Evolutionary conservation across 2,888 invertebrate genomes (phyloP).

Genomic region (Orthonevra nobilis): DNA sequence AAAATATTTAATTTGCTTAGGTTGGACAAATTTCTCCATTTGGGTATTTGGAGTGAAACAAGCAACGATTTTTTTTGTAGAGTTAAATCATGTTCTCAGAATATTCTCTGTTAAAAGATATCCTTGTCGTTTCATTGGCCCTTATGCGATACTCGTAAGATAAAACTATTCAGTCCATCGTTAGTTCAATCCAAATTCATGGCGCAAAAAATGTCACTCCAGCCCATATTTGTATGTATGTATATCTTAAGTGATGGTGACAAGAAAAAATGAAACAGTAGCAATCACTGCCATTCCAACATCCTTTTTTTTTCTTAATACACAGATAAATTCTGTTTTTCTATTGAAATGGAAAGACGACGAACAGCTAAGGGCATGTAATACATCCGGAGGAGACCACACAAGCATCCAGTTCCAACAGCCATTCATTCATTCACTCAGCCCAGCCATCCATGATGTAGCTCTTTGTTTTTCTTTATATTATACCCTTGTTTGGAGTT

Average conservation of each 20-base stretch:
- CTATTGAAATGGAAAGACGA: background rate
- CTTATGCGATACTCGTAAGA: no score
- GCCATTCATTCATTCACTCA: conserved; percentile 25
- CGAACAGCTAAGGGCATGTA: conserved; percentile 26
- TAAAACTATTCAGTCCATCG: background rate
- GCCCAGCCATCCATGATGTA: conserved; percentile 34
- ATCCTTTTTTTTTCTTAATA: conserved; percentile 2
- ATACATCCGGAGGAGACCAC: conserved; percentile 48
- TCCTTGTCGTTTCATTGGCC: no score
- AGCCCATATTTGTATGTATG: conserved; percentile 14
- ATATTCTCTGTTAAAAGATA: no score
- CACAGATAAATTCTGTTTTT: background rate
- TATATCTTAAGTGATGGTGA: background rate
- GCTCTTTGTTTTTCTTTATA: conserved; percentile 41
- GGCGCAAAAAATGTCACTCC: conserved; percentile 42
- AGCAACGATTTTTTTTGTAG: no score
- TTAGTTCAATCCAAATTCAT: background rate
- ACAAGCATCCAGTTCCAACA: conserved; percentile 41
- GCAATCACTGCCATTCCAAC: conserved; percentile 51
- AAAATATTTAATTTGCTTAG: no score
- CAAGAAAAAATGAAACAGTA: conserved; percentile 21
- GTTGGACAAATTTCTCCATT: no score
- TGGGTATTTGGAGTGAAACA: no score
- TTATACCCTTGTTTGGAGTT: conserved; percentile 29
- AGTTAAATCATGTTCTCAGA: no score